Base-by-base conservation (phyloP, 1,140 invertebrate species). In the Polypedilum vanderplanki region DNA sequence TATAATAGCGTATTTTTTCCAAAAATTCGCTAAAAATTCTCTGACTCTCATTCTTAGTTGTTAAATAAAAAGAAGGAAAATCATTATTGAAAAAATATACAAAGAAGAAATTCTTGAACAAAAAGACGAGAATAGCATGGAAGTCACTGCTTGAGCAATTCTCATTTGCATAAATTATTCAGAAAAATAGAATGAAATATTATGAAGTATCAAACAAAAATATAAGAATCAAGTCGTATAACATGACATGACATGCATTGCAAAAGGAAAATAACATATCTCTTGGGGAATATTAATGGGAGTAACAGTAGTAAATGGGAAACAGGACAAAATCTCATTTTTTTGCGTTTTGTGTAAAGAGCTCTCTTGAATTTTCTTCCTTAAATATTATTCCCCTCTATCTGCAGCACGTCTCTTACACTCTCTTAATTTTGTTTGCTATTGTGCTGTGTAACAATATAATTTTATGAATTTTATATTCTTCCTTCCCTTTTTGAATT, bases 161-260 rank as follows among this genome's bases (percentile, higher is more conserved):
- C 46, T 57, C 9, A 57, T 57, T 57, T 57, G 46, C 46, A 57
- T 57, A 57, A 57, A 57, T 57, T 57, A 57, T 57, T 57, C 46
- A 57, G 12, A 57, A 57, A 57, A 57, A 57, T 46, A 33, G 46
- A 57, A 57, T 57, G 46, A 57, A 57, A 57, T 57, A 57, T 57
- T 57, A 12, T 57, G 46, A 57, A 57, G 12, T 57, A 57, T 57
- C 12, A 46, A 15, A 12, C 41, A 57, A n/a, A 57, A 57, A 57
- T 57, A 15, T 15, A n/a, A 57, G n/a, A 57, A 57, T 57, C 46
- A 57, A 57, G 46, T 57, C 10, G 12, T 15, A 57, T 57, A n/a
- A n/a, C 3, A 57, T 57, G 12, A n/a, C 12, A n/a, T 57, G 46
- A 57, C 46, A 57, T 57, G 46, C 46, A 57, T 57, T 57, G 12